Percentiles rank a stretch among this genome's conserved stretches.
Evolutionary conservation across 2,797 vertebrate genomes (phyloP).

Genomic region (Monodelphis domestica): DNA sequence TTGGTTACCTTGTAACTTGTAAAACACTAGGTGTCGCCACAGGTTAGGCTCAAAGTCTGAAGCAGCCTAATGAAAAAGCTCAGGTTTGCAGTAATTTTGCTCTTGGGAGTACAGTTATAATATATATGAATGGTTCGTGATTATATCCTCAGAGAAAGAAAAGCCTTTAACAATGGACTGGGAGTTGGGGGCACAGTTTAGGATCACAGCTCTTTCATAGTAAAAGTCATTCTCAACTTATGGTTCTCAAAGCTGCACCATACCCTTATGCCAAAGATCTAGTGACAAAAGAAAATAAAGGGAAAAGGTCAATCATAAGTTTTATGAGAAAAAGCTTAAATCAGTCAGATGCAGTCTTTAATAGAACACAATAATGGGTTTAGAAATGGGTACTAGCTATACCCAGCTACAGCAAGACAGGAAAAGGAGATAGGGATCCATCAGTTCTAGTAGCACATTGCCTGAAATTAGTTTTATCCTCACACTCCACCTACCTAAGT

Average conservation of each 20-base stretch:
- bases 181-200: not conserved
- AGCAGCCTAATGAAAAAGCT: not conserved
- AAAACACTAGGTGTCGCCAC: not conserved
- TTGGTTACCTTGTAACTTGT: not conserved
- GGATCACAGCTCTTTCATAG: not conserved
- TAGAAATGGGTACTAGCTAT: not conserved
- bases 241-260: not conserved
- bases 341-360: not conserved
- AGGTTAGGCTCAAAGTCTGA: not conserved
- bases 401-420: not conserved
- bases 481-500: not conserved
- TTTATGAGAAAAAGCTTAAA: not conserved
- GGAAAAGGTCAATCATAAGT: not conserved
- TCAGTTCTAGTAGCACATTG: not conserved
- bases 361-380: not conserved
- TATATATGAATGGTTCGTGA: not conserved
- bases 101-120: not conserved
- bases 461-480: not conserved
- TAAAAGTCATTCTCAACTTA: not conserved
- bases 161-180: not conserved
- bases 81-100: not conserved
- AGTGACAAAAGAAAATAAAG: not conserved
- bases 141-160: not conserved
- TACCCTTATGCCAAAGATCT: not conserved
- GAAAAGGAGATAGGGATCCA: not conserved